Base-by-base conservation (phyloP, 2,888 invertebrate species). In the Endomychus coccineus region DNA sequence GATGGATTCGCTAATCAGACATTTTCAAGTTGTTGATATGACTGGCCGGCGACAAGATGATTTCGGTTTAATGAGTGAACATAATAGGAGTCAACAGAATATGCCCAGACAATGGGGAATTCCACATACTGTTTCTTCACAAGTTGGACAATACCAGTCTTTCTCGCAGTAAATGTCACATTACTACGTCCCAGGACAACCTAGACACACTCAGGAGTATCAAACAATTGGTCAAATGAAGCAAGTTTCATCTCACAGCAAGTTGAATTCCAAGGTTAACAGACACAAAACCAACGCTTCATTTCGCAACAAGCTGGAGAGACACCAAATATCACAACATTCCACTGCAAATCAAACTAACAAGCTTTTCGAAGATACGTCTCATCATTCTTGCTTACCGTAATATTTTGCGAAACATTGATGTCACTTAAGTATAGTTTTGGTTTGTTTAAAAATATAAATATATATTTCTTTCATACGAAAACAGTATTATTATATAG, bases 21-120 rank as follows among this genome's bases (percentile, higher is more conserved):
- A 43, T 39, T 43, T 43, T 43, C 39, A 27, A 44, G 42, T 45
- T 45, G 39, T 45, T 45, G 39, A 45, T 30, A 44, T 40, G 43
- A 33, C 43, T 44, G 25, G 31, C 23, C 38, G 36, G 42, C 42
- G 36, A 42, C 42, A 43, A 39, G 34, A 45, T 40, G 40, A 45
- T 45, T 43, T 45, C 37, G 40, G 31, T 44, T 41, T 28, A 45
- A 22, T 28, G 39, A 24, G 37, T 33, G 32, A 9, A 14, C 21
- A 19, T 36, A 43, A 43, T 24, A 29, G 29, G 41, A 34, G 10
- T 34, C 38, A 34, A 39, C 37, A 40, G 40, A 33, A 25, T 33
- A 33, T 5, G 16, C 4, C 25, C 25, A 7, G 16, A 22, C 32
- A 32, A 24, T 33, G 13, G 14, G 16, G 13, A 33, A 34, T 27